Conservation (phyloP, 2,113 vertebrate genomes). For the Numenius arquata region DNA sequence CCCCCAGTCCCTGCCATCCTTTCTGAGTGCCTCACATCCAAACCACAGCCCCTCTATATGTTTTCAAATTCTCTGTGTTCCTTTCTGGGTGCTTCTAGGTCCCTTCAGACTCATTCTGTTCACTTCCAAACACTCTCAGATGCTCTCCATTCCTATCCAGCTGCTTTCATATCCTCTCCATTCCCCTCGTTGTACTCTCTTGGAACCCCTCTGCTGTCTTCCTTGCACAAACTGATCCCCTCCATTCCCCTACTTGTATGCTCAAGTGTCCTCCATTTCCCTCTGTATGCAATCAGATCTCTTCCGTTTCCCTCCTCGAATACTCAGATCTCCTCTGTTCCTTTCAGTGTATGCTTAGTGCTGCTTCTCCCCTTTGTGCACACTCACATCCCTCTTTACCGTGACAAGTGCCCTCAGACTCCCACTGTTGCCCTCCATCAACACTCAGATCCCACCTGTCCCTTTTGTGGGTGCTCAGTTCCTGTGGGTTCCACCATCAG, state of each 20-base stretch:
- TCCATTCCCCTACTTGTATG: not conserved
- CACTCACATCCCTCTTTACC: not conserved
- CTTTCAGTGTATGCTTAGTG: not conserved
- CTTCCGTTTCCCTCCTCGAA: not conserved
- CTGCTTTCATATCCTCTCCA: not conserved
- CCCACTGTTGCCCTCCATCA: not conserved
- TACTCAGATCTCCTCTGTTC: not conserved
- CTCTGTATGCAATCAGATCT: not conserved
- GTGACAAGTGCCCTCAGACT: not conserved
- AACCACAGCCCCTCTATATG: not conserved
- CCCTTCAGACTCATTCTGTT: not conserved
- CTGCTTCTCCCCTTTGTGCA: not conserved
- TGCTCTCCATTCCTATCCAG: not conserved
- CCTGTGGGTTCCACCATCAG: not conserved
- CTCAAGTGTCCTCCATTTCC: not conserved
- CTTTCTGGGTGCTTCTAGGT: not conserved
- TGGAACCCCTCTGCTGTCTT: not conserved
- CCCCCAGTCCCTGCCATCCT: not conserved
- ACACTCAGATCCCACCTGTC: not conserved
- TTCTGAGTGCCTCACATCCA: not conserved
- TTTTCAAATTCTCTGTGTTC: not conserved
- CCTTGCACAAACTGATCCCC: not conserved
- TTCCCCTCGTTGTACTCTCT: not conserved
- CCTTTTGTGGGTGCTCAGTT: not conserved
- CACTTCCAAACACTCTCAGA: not conserved